phyloP scores from a whole-genome alignment of 2,888 invertebrate species.

The Thymelicus lineola region DNA sequence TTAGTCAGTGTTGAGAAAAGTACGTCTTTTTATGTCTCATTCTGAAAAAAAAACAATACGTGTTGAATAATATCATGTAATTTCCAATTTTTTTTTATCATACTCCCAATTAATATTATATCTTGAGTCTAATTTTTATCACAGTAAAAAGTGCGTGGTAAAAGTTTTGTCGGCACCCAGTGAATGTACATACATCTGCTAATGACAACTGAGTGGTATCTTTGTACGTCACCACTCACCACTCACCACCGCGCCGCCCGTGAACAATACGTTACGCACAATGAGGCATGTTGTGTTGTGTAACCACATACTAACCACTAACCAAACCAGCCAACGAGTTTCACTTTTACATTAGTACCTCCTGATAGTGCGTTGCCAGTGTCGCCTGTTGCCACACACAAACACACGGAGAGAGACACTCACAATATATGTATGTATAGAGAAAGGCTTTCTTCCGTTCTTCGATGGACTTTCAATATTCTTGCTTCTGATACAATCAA shows the following conservation, averaged over 20 bases:
- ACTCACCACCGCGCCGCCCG: background rate
- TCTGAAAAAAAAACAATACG: no score
- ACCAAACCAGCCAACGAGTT: slow-evolving; percentile 29
- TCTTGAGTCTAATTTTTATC: no score
- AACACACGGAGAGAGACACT: no score
- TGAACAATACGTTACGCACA: slow-evolving; percentile 6
- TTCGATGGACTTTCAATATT: slow-evolving; percentile 53
- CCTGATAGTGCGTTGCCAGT: slow-evolving; percentile 41
- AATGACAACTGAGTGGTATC: background rate
- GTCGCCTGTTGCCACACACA: slow-evolving; percentile 41
- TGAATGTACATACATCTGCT: slow-evolving; percentile 2
- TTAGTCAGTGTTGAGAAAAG: no score
- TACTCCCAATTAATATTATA: no score
- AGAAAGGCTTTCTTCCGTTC: slow-evolving; percentile 70
- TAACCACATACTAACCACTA: slow-evolving; percentile 37
- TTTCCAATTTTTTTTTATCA: no score
- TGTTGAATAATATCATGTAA: no score
- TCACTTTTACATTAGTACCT: slow-evolving; percentile 47
- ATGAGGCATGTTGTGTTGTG: slow-evolving; percentile 37
- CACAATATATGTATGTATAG: no score
- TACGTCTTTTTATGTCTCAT: no score
- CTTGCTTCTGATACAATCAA: slow-evolving; percentile 51
- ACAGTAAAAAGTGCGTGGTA: no score
- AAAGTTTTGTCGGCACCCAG: background rate
- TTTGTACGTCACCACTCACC: slow-evolving; percentile 5